These are phyloP conservation scores for Platycheirus albimanus DNA, from an alignment of 2,888 invertebrate genomes.

Conservation along the genomic window DNA sequence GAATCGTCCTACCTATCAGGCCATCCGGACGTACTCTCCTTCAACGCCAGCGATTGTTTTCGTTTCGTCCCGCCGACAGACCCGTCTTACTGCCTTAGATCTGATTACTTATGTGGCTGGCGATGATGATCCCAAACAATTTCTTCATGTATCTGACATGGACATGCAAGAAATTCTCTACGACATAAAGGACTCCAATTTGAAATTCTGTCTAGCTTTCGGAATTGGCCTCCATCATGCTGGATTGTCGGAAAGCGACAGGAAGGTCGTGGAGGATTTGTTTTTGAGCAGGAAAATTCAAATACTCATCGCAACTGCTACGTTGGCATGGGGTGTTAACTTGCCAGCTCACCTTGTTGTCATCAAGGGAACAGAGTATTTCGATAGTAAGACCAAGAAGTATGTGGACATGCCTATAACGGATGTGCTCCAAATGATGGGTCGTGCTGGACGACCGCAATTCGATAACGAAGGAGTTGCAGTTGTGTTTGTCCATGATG, in stretches of 20 bases:
- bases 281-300: conserved; percentile 98
- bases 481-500: conserved; percentile 95
- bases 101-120: conserved; percentile 95
- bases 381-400: conserved; percentile 96
- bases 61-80: conserved; percentile 98
- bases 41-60: conserved; percentile 95
- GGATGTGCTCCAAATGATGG: conserved; percentile 99
- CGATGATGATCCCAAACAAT: conserved; percentile 96
- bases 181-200: conserved; percentile 91
- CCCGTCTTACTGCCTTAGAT: conserved; percentile 97
- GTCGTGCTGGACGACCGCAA: conserved; percentile 98
- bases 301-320: conserved; percentile 97
- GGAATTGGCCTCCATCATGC: conserved; percentile 99
- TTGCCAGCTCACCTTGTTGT: conserved; percentile 99
- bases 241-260: conserved; percentile 95
- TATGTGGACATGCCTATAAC: conserved; percentile 99
- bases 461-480: conserved; percentile 96
- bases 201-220: conserved; percentile 96
- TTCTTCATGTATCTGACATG: conserved; percentile 93
- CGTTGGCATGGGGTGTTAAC: conserved; percentile 99
- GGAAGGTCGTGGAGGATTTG: conserved; percentile 95
- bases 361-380: conserved; percentile 99
- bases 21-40: conserved; percentile 96
- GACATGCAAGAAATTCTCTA: conserved; percentile 92
- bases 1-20: conserved; percentile 99